phyloP scores from a whole-genome alignment of 1,140 invertebrate genomes.

The Drosophila triauraria region DNA sequence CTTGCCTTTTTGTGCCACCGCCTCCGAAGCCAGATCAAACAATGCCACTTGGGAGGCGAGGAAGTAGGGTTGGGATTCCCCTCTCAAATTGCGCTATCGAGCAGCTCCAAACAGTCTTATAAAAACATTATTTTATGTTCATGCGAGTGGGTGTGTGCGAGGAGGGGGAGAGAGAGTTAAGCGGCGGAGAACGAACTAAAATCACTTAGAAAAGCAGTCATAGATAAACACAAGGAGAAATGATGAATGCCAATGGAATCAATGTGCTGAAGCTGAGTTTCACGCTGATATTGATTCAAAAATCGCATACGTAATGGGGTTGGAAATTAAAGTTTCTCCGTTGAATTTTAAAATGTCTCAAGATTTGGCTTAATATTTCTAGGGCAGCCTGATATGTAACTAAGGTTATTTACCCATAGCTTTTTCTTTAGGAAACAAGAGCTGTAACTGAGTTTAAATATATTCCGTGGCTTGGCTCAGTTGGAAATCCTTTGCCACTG shows the following conservation, averaged over 20 bases:
- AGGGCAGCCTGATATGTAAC: neutral
- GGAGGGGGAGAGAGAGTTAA: conserved; percentile 15
- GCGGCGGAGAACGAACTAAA: conserved; percentile 45
- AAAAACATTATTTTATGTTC: conserved; percentile 79
- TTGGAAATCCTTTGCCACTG: conserved; percentile 5
- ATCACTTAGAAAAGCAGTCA: conserved; percentile 74
- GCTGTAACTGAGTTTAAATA: neutral
- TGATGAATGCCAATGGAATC: conserved; percentile 42
- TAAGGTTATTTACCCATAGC: neutral
- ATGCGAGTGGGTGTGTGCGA: conserved; percentile 39
- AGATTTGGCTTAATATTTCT: neutral
- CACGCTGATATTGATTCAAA: conserved; percentile 15
- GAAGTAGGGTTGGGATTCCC: conserved; percentile 2
- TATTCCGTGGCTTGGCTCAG: neutral
- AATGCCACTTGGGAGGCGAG: conserved; percentile 55
- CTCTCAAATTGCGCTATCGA: conserved; percentile 70
- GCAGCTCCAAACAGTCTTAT: conserved; percentile 78
- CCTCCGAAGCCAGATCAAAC: conserved; percentile 70
- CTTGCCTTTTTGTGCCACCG: conserved; percentile 34
- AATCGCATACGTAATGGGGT: conserved; percentile 14
- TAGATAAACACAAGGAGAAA: conserved; percentile 28
- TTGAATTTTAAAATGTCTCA: no score
- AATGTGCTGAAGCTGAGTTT: conserved; percentile 16
- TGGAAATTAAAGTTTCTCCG: neutral
- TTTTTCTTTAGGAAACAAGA: no score